phyloP scores from a whole-genome alignment of 1,140 invertebrate species.

The Diachasmimorpha longicaudata region DNA sequence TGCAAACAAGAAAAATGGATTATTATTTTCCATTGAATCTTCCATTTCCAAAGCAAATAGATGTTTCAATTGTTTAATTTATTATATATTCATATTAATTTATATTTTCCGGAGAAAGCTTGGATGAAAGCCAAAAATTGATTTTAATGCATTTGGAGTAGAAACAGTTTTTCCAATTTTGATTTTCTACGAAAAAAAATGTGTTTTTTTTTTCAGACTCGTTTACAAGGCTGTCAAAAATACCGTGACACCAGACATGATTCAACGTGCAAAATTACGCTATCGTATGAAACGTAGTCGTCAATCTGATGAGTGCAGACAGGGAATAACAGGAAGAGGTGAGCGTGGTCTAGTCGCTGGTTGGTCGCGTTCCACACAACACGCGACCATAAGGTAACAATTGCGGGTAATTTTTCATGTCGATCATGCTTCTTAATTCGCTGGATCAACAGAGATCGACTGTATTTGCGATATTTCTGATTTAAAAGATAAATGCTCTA shows the following conservation, averaged over 20 bases:
- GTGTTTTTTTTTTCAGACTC: conserved; percentile 38
- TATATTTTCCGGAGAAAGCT: too few species aligned
- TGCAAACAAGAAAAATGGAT: too few species aligned
- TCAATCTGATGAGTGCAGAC: conserved; percentile 30
- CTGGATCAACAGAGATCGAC: not conserved
- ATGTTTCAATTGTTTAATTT: too few species aligned
- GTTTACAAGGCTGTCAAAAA: conserved; percentile 48
- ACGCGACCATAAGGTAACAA: conserved; percentile 56
- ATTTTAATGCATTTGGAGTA: too few species aligned
- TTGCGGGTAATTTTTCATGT: not conserved
- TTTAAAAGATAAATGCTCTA: too few species aligned
- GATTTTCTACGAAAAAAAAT: too few species aligned
- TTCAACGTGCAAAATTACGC: conserved; percentile 39
- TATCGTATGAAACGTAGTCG: conserved; percentile 11
- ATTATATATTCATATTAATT: too few species aligned
- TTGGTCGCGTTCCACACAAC: conserved; percentile 57
- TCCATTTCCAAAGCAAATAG: too few species aligned
- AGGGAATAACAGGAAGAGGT: conserved; percentile 44
- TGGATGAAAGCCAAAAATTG: too few species aligned
- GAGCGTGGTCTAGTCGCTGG: conserved; percentile 52
- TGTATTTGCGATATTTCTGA: too few species aligned
- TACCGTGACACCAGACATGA: conserved; percentile 53
- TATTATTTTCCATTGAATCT: too few species aligned
- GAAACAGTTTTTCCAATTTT: too few species aligned
- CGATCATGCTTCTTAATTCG: not conserved